Base-by-base conservation (phyloP, 1,140 invertebrate species). In the Leptinotarsa defecta region DNA sequence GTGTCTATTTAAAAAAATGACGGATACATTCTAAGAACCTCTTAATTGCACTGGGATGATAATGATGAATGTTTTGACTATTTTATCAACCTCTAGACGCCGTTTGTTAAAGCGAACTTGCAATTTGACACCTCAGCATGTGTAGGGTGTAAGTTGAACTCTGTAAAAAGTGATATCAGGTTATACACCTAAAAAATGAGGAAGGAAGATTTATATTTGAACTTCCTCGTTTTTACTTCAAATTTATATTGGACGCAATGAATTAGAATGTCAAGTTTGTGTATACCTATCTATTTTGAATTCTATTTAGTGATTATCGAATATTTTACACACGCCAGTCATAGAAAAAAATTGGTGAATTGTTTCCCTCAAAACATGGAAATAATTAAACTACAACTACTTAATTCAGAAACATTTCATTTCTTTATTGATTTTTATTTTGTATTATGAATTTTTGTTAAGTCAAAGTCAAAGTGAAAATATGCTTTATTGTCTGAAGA, bases 121-220 rank as follows among this genome's bases (percentile, higher is more conserved):
- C 52, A 57, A 57, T 57, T 57, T 19, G 52, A 57, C 52, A 57
- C 52, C 52, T 57, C n/a, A 57, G n/a, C 52, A 57, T 57, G 52
- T 57, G 52, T 57, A 57, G 52, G 52, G 52, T 57, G 52, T 57
- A 57, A 57, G 52, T n/a, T 57, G n/a, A 57, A 17, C 1, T 17
- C n/a, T 57, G 52, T 57, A 57, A 57, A 57, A 57, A 57, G 52
- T 57, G 52, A n/a, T 57, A 57, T 57, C 52, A 57, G 52, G 52
- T 57, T 57, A n/a, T 57, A n/a, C 3, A 57, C 52, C 17, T 57
- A 57, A 57, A 57, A 57, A 57, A 57, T 57, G 52, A 57, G 52
- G 52, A 57, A 57, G 52, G 4, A 57, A 19, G 52, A 57, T 57
- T n/a, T 57, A 57, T 57, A 57, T 57, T 57, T 19, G 52, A 57